phyloP scores from a whole-genome alignment of 2,113 vertebrate genomes.

The Baryphthengus martii region DNA sequence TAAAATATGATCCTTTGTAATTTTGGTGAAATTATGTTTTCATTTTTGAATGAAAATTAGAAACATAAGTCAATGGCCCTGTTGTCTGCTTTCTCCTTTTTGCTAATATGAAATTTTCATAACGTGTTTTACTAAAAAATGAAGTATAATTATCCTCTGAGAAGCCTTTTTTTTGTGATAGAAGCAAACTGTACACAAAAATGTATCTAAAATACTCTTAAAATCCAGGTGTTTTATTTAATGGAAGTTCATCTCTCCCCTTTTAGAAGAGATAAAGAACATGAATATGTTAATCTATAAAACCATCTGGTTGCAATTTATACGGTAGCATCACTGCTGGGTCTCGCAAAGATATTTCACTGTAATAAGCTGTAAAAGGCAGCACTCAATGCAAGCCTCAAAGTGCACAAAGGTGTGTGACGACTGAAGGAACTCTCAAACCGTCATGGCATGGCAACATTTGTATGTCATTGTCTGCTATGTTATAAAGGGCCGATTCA shows the following conservation, averaged over 20 bases:
- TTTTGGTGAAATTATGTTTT: not conserved
- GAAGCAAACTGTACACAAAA: not conserved
- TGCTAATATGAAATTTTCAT: not conserved
- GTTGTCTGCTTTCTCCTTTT: not conserved
- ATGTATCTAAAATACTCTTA: not conserved
- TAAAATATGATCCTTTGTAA: not conserved
- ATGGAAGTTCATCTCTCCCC: not conserved
- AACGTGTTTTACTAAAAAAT: not conserved
- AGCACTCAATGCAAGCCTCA: not conserved
- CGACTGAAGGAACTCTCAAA: not conserved
- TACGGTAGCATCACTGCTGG: not conserved
- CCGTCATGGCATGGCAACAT: constrained; percentile 17
- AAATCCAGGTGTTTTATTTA: not conserved
- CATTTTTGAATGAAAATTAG: not conserved
- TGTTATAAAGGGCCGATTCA: constrained; percentile 62
- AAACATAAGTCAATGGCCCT: not conserved
- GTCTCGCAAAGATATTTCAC: not conserved
- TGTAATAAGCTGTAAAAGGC: not conserved
- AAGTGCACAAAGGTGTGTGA: constrained; percentile 20
- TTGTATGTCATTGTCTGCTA: constrained; percentile 55
- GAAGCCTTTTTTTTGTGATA: not conserved
- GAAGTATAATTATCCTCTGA: not conserved
- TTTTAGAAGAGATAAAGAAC: not conserved
- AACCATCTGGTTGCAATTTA: not conserved
- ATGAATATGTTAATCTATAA: not conserved